These are phyloP conservation scores for Neolamprologus cancellatus DNA, from an alignment of 2,113 vertebrate genomes.

Conservation along the genomic window DNA sequence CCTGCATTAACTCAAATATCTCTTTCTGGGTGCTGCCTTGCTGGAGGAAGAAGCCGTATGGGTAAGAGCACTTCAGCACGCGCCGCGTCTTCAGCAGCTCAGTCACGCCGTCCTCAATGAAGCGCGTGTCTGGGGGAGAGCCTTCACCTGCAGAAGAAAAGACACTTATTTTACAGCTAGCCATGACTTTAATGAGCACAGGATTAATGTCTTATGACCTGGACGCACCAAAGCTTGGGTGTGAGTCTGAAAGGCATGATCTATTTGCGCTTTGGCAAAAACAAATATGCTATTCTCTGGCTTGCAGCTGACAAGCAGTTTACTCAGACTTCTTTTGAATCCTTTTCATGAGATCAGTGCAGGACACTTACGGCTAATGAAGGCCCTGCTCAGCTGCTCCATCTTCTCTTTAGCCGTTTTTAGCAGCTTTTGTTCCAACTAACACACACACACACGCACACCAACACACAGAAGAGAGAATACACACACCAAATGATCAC, in stretches of 20 bases:
- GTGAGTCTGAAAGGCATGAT: neutral
- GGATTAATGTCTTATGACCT: neutral
- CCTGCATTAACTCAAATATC: conserved; percentile 99
- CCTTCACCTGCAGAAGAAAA: conserved; percentile 78
- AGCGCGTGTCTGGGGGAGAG: conserved; percentile 90
- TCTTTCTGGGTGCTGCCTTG: conserved; percentile 99
- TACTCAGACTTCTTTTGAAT: neutral
- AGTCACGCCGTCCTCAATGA: conserved; percentile 96
- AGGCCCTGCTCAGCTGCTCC: conserved; percentile 95
- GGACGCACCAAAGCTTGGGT: neutral
- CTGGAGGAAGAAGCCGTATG: conserved; percentile 98
- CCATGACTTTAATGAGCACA: neutral
- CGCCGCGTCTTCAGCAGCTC: conserved; percentile 96
- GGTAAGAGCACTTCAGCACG: conserved; percentile 99
- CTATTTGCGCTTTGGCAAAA: neutral
- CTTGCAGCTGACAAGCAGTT: neutral
- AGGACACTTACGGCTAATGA: conserved; percentile 83
- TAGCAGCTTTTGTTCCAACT: conserved; percentile 96
- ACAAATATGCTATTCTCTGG: neutral
- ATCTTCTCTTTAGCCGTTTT: conserved; percentile 99
- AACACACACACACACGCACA: neutral
- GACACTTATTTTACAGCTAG: neutral
- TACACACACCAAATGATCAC: no score
- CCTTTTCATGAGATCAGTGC: neutral
- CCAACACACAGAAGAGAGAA: no score